These are phyloP conservation scores for Cephus spinipes DNA, from an alignment of 2,888 invertebrate species.

Conservation along the genomic window DNA sequence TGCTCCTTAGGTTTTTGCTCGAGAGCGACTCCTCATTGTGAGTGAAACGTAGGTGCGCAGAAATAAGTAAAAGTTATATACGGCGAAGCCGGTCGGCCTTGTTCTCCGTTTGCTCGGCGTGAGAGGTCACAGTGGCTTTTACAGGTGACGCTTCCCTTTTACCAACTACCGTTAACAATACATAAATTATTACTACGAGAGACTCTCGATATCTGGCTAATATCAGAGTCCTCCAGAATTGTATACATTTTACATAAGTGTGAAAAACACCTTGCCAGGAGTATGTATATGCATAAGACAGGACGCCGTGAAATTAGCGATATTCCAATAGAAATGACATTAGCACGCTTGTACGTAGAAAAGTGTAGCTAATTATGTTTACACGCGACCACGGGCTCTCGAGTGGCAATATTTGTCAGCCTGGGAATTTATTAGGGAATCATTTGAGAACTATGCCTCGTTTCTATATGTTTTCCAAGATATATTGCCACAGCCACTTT, in stretches of 20 bases:
- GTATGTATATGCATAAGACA: not conserved
- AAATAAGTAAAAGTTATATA: conserved; percentile 51
- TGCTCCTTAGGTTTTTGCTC: not conserved
- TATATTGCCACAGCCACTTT: not conserved
- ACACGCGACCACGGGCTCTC: not conserved
- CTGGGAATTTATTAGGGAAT: not conserved
- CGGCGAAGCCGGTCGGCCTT: conserved; percentile 49
- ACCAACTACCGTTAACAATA: not conserved
- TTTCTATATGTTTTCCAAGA: not conserved
- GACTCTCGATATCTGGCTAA: not conserved
- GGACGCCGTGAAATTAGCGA: not conserved
- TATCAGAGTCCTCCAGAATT: not conserved
- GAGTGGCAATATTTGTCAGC: not conserved
- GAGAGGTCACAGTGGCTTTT: conserved; percentile 30
- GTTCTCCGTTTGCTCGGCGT: conserved; percentile 43
- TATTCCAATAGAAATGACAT: not conserved
- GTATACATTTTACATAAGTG: not conserved
- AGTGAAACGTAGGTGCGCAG: conserved; percentile 42
- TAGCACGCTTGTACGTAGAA: not conserved
- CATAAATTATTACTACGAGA: not conserved
- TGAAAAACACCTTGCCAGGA: not conserved
- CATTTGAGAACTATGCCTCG: not conserved
- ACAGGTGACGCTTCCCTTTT: not conserved
- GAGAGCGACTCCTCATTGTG: conserved; percentile 25
- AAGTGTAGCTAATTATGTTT: not conserved